These are phyloP conservation scores for Muntiacus reevesi DNA, from an alignment of 2,113 vertebrate species.

Conservation along the genomic window DNA sequence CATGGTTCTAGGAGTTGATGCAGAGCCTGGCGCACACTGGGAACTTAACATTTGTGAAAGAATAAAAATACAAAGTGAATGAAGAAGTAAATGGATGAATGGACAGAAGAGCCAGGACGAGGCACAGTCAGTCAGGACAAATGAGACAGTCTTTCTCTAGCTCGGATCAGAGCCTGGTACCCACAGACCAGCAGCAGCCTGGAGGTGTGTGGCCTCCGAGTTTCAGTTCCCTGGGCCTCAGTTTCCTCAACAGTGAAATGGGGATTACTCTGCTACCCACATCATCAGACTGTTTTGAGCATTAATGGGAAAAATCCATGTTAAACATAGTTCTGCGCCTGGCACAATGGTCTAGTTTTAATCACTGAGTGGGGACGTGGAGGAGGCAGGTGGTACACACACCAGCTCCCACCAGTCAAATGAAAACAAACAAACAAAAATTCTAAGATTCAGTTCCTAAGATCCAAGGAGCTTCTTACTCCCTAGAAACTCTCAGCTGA, in stretches of 20 bases:
- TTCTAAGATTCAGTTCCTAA: neutral
- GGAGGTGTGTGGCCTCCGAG: rapidly evolving
- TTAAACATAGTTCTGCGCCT: neutral
- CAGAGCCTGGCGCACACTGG: neutral
- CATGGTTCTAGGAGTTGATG: neutral
- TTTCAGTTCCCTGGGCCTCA: neutral
- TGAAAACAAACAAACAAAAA: neutral
- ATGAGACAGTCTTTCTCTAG: neutral
- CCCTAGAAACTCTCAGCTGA: slow-evolving; percentile 34
- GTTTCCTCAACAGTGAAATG: neutral
- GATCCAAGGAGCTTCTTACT: slow-evolving; percentile 9
- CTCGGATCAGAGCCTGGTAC: neutral
- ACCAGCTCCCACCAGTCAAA: neutral
- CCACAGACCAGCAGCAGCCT: rapidly evolving
- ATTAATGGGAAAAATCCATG: neutral
- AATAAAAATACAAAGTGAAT: neutral
- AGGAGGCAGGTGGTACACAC: rapidly evolving
- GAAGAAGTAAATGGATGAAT: neutral
- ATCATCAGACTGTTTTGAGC: neutral
- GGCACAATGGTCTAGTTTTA: neutral
- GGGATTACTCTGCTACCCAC: neutral
- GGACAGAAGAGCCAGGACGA: neutral
- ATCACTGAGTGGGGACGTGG: neutral
- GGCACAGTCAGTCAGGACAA: neutral
- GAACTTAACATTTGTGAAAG: neutral